Evolutionary conservation across 2,888 invertebrate genomes (phyloP).

Genomic region (Bembecia ichneumoniformis): DNA sequence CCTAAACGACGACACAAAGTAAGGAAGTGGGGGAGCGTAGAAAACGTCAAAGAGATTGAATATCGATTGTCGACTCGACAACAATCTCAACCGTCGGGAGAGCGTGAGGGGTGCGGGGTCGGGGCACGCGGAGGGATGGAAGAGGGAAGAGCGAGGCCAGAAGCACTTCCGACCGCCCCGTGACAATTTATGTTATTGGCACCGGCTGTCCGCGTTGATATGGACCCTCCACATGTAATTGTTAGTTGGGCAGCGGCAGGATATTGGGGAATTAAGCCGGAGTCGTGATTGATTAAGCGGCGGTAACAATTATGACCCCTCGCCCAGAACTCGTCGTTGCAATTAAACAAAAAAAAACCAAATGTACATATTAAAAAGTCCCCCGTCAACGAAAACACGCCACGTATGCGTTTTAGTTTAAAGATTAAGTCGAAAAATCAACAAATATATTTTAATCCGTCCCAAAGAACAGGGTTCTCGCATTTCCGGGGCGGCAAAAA

Average conservation of each 20-base stretch:
- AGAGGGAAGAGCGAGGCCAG: slow-evolving; percentile 13
- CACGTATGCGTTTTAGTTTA: slow-evolving; percentile 35
- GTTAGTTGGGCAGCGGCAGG: slow-evolving; percentile 66
- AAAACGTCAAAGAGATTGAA: slow-evolving; percentile 70
- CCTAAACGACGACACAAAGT: slow-evolving; percentile 62
- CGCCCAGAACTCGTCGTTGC: slow-evolving; percentile 9
- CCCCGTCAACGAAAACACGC: slow-evolving; percentile 38
- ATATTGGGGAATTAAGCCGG: slow-evolving; percentile 67
- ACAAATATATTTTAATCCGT: slow-evolving; percentile 67
- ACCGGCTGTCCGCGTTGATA: slow-evolving; percentile 53
- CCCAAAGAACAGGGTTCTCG: slow-evolving; percentile 50
- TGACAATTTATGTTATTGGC: slow-evolving; percentile 71
- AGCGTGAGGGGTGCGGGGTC: slow-evolving; percentile 13
- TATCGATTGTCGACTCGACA: slow-evolving; percentile 68
- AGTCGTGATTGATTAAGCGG: slow-evolving; percentile 62
- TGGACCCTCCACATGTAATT: slow-evolving; percentile 65
- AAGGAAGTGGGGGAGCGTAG: slow-evolving; percentile 59
- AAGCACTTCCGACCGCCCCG: slow-evolving; percentile 54
- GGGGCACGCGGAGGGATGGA: slow-evolving; percentile 13
- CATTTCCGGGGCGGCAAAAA: slow-evolving; percentile 68
- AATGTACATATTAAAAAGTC: slow-evolving; percentile 35
- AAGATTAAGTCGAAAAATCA: slow-evolving; percentile 63
- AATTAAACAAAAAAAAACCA: slow-evolving; percentile 29
- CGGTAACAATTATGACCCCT: slow-evolving; percentile 50
- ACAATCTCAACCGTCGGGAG: slow-evolving; percentile 42